Evolutionary conservation across 2,113 vertebrate genomes (phyloP), one percentile per base, ranked within the genome.

Genomic region (Amphiprion ocellaris): DNA sequence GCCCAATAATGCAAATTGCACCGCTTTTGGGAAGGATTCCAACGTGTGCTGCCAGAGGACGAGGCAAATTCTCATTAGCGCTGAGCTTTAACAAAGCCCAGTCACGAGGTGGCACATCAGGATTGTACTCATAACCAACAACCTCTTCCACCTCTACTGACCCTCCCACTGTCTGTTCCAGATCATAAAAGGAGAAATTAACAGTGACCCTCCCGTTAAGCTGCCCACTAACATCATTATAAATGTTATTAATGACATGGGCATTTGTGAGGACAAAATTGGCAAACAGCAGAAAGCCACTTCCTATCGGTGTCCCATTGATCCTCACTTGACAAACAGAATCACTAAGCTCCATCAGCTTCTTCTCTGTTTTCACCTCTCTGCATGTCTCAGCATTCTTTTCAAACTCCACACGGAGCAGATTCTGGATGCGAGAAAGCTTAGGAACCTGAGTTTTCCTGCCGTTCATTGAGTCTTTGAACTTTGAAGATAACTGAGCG

Each of bases 1-100:
- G 86, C n/a, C 93, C 93, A 17, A 94, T 74, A 2, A 94, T 85
- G 66, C 81, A 89, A 72, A 93, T 84, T 5, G 37, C 81, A 24
- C 74, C 69, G 5, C 33, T 16, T 30, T 33, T 2, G 0, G 77
- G 49, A 54, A 21, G 16, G 0, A 78, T 53, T 10, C 72, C 74
- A 28, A 68, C 55, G 17, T 26, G 30, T 21, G 0, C 23, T 15
- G 90, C 56, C 4, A 90, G 68, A 33, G 10, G 0, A 11, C 4
- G 7, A 4, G 78, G 78, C 33, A 89, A 28, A 0, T 0, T 5
- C n/a, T 67, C 47, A 11, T 23, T 8, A 59, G 10, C 17, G 7
- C 2, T 0, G 8, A 90, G 54, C 17, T 0, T 72, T 12, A 89
- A 68, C 79, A 89, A 69, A 70, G 87, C 88, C 79, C 87, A 89